Base-by-base conservation (phyloP, 2,113 vertebrate genomes). In the Orthochromis malagaraziensis region DNA sequence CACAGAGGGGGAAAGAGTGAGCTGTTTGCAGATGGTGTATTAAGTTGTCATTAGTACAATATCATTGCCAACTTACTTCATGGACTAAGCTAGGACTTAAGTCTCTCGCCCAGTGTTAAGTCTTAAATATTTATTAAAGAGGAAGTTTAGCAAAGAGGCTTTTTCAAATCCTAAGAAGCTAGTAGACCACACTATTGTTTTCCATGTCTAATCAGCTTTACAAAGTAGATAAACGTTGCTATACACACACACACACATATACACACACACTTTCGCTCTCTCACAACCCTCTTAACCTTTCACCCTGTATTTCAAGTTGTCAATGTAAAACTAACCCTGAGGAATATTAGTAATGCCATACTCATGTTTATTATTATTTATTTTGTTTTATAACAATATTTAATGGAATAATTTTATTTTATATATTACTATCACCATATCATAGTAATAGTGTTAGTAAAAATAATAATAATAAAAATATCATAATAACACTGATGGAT, bases 71-170 rank as follows among this genome's bases (percentile, higher is more conserved):
- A 33, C 79, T 49, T 63, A 84, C 83, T 70, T 73, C 63, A 80
- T 29, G 26, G 70, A 70, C 65, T 94, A 89, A 95, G 79, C 92
- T 84, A 54, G 70, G 42, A 94, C 87, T 90, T 90, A 57, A 65
- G 19, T 85, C 53, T 82, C 31, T 9, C 63, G 83, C 79, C 77
- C 60, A 38, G 86, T 94, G 82, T 87, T 90, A 93, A 94, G 86
- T 92, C 85, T 89, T 95, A 93, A 96, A 92, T 93, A 81, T 91
- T 93, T 86, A 94, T 95, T 95, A 94, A 94, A 95, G 83, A 86
- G 85, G 91, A 94, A 93, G 63, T 94, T 95, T 88, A 87, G 83
- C 58, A 92, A 95, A 94, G 89, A 95, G 92, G 93, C 89, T 96
- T 96, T 90, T 60, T 75, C 16, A 81, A 58, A 89, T 55, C 79